These are phyloP conservation scores for Urocitellus parryii DNA, from an alignment of 2,113 vertebrate species.

Conservation along the genomic window DNA sequence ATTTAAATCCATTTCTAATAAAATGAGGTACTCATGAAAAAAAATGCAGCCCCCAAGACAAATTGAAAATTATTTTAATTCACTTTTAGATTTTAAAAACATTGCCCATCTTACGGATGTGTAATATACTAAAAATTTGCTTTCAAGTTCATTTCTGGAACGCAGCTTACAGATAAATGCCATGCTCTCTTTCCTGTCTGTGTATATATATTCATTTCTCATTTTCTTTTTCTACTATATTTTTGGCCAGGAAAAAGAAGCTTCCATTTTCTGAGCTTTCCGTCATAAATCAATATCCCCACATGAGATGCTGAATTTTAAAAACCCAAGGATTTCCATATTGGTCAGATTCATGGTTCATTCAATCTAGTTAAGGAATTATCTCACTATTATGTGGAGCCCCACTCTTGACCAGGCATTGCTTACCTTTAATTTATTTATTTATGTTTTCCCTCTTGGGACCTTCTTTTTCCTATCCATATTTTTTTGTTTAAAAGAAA, in stretches of 20 bases:
- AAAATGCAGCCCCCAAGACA: background rate
- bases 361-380: conserved; percentile 54
- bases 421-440: background rate
- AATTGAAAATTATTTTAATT: conserved; percentile 37
- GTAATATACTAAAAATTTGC: background rate
- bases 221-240: background rate
- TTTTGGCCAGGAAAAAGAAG: conserved; percentile 57
- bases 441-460: background rate
- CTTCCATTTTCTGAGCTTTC: conserved; percentile 54
- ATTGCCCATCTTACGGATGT: background rate
- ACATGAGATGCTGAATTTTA: conserved; percentile 59
- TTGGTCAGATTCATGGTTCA: conserved; percentile 48
- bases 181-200: background rate
- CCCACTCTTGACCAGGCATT: background rate
- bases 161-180: background rate
- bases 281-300: conserved; percentile 56
- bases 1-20: conserved; percentile 14
- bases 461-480: background rate
- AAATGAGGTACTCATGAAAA: background rate
- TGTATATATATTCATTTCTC: background rate
- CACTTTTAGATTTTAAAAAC: conserved; percentile 32
- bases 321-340: conserved; percentile 62
- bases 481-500: background rate
- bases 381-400: background rate
- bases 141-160: conserved; percentile 29